These are phyloP conservation scores for Ennomos fuscantarius DNA, from an alignment of 2,888 invertebrate species.

Conservation along the genomic window DNA sequence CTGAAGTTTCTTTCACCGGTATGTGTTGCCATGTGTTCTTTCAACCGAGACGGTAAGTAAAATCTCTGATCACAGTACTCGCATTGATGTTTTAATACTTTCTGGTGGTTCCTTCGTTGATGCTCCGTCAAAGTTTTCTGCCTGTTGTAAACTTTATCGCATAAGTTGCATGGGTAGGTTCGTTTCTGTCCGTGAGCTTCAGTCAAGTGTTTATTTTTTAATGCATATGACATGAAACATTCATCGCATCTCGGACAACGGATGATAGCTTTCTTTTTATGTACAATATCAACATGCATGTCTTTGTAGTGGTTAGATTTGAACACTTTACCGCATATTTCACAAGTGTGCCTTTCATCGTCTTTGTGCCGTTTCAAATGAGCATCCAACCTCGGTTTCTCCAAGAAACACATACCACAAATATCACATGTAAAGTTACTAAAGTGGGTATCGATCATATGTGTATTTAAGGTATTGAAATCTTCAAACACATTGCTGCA, in stretches of 20 bases:
- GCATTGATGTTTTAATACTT: conserved; percentile 80
- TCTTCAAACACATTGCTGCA: conserved; percentile 77
- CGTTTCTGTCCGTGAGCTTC: conserved; percentile 76
- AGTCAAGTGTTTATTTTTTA: conserved; percentile 74
- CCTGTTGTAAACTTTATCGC: conserved; percentile 77
- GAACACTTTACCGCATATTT: conserved; percentile 78
- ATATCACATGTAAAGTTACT: conserved; percentile 77
- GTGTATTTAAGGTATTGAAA: conserved; percentile 72
- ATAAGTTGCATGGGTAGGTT: conserved; percentile 75
- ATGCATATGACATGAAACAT: conserved; percentile 76
- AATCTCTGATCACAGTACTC: conserved; percentile 83
- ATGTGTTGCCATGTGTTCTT: conserved; percentile 82
- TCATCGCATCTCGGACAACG: conserved; percentile 75
- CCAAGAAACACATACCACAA: conserved; percentile 78
- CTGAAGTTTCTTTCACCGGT: conserved; percentile 83
- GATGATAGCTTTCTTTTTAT: conserved; percentile 76
- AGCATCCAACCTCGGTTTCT: conserved; percentile 76
- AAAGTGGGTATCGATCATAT: conserved; percentile 75
- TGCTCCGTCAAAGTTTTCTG: conserved; percentile 77
- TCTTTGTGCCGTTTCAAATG: conserved; percentile 78
- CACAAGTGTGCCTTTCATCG: conserved; percentile 81
- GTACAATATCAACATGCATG: conserved; percentile 77
- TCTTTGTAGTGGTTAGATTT: conserved; percentile 77
- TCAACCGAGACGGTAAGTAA: conserved; percentile 72
- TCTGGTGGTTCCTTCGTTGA: conserved; percentile 73